A percentile compares a stretch with the other conserved stretches of the same genome.
phyloP scores from a whole-genome alignment of 2,113 vertebrate genomes.

The Silurus asotus region DNA sequence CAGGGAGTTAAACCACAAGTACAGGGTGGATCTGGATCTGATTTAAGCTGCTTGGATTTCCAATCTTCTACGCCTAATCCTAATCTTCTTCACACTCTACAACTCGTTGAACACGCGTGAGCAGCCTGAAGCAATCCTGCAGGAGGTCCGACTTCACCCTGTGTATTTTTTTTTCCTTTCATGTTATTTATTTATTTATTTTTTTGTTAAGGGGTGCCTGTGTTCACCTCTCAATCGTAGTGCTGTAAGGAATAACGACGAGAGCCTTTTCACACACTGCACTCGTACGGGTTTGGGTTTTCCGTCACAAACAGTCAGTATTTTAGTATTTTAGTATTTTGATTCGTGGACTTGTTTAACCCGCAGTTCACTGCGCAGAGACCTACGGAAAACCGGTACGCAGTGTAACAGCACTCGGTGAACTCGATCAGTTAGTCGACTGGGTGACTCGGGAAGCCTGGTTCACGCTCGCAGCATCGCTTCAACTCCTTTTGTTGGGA shows the following conservation, averaged over 20 bases:
- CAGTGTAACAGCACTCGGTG: background rate
- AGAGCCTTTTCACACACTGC: background rate
- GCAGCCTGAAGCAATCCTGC: background rate
- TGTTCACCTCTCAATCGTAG: background rate
- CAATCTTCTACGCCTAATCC: background rate
- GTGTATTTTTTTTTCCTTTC: background rate
- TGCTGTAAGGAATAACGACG: background rate
- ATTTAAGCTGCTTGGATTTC: background rate
- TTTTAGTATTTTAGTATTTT: background rate
- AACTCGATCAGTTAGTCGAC: background rate
- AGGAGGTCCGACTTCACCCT: background rate
- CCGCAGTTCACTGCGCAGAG: background rate
- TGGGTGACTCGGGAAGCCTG: background rate
- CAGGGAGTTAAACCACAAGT: too few relatives aligned
- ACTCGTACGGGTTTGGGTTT: too few relatives aligned
- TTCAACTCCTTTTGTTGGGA: too few relatives aligned
- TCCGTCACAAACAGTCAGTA: background rate
- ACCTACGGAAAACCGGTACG: background rate
- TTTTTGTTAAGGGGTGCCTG: background rate
- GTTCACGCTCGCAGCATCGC: too few relatives aligned
- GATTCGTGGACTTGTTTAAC: background rate
- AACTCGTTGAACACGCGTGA: background rate
- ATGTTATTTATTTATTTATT: too few relatives aligned
- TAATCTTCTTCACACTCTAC: background rate
- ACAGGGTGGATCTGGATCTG: background rate